These are phyloP conservation scores for Uloborus diversus DNA, from an alignment of 1,140 invertebrate species.

Conservation along the genomic window DNA sequence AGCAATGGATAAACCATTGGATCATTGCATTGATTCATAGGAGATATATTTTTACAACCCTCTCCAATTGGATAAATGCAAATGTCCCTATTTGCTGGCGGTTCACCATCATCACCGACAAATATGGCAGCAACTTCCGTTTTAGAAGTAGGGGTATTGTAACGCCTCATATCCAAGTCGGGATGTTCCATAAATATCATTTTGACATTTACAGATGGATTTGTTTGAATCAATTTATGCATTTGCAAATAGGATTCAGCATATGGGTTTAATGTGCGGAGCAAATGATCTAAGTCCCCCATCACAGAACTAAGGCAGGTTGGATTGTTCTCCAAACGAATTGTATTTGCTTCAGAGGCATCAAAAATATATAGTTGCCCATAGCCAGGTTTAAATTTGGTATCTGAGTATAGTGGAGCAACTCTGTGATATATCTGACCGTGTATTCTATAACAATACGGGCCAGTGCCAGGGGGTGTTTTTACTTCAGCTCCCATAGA, in stretches of 20 bases:
- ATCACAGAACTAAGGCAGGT: not conserved
- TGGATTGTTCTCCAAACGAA: not conserved
- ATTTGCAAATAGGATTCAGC: not conserved
- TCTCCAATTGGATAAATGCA: not conserved
- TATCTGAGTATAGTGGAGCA: not conserved
- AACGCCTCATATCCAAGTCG: not conserved
- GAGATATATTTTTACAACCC: not conserved
- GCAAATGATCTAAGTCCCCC: not conserved
- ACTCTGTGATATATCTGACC: not conserved
- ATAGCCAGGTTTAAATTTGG: not conserved
- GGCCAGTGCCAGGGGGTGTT: not conserved
- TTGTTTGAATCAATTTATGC: not conserved
- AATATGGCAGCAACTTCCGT: constrained; percentile 5
- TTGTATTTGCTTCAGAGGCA: not conserved
- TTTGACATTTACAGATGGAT: not conserved
- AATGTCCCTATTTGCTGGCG: not conserved
- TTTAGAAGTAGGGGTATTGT: not conserved
- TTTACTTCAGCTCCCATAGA: not conserved
- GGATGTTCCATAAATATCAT: not conserved
- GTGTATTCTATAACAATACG: not conserved
- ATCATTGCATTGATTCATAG: constrained; percentile 14
- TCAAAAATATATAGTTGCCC: not conserved
- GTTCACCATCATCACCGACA: constrained; percentile 1
- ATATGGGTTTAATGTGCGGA: not conserved
- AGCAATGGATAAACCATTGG: constrained; percentile 58